phyloP scores from a whole-genome alignment of 2,797 vertebrate genomes.

The Cottoperca gobio region DNA sequence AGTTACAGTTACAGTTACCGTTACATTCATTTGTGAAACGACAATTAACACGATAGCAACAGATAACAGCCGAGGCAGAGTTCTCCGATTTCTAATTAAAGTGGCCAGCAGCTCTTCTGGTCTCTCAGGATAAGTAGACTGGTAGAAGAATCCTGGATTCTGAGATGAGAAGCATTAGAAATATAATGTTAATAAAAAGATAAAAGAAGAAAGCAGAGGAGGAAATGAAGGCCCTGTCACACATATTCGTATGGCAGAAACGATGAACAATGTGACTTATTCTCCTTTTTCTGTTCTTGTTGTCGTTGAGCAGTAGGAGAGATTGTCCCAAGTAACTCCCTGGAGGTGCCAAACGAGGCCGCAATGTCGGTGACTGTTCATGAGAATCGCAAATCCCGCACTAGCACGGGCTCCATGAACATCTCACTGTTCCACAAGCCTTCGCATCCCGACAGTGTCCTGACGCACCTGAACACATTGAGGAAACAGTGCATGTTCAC shows the following conservation, averaged over 20 bases:
- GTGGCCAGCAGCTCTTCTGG: neutral
- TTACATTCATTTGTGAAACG: too few species aligned
- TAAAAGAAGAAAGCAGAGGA: neutral
- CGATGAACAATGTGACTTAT: too few species aligned
- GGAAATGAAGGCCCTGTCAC: too few species aligned
- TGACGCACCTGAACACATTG: constrained; percentile 93
- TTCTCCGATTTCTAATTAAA: neutral
- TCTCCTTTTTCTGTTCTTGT: neutral
- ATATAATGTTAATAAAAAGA: neutral
- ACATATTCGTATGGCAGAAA: too few species aligned
- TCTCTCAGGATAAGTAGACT: neutral
- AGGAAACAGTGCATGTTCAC: constrained; percentile 95
- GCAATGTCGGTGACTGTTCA: constrained; percentile 95
- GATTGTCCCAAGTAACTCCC: constrained; percentile 60
- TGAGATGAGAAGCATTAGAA: neutral
- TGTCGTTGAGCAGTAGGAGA: constrained; percentile 53
- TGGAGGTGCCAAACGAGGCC: constrained; percentile 65
- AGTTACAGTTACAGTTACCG: too few species aligned
- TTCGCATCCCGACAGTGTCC: constrained; percentile 92
- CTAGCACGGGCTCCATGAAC: constrained; percentile 94
- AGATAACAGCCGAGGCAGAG: neutral
- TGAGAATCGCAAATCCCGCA: constrained; percentile 94
- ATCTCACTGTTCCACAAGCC: constrained; percentile 95
- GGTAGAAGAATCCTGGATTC: neutral
- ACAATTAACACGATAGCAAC: too few species aligned